Evolutionary conservation across 2,888 invertebrate species (phyloP), one percentile per base, ranked within the genome.

Genomic region (Elysia crispata): DNA sequence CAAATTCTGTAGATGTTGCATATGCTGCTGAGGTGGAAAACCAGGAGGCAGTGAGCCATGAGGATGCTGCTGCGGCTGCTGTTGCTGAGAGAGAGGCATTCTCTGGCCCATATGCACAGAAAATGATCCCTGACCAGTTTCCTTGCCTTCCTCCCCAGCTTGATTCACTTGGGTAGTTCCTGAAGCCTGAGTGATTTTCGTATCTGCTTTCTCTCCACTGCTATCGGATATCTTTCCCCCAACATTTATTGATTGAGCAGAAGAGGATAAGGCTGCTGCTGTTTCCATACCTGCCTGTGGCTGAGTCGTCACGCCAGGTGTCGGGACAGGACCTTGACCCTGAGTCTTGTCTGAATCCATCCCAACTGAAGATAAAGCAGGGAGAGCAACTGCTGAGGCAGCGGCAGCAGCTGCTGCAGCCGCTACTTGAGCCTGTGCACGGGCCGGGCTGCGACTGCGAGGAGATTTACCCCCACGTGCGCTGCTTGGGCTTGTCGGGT

Each of bases 401-500:
- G 25, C 41, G 13, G 49, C 54, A 49, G 41, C 20, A 15, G 49
- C 31, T 23, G 77, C 8, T 20, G 33, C 50, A 13, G 28, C 25
- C 8, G 76, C 57, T 1, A 54, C 33, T 20, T 33, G 13, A 31
- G 76, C 49, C 67, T 75, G 78, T 25, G 78, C 81, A 64, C 79
- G 25, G 25, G 81, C 81, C 15, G 81, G 82, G 25, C 79, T 82
- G 41, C 82, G 79, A 60, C 81, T 80, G 20, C 81, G 82, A 25
- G 80, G 81, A 18, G 81, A 79, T 54, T 79, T 76, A 13, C 74
- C 79, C 25, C 81, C 82, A 23, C 81, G 79, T 50, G 75, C 77
- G 64, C 66, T 77, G 41, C 76, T 81, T 1, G 75, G 50, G 18
- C 79, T 70, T 8, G 81, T 41, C 6, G 83, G 79, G 28, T 79